phyloP scores from a whole-genome alignment of 2,113 vertebrate genomes.

The Forbesichthys agassizii region DNA sequence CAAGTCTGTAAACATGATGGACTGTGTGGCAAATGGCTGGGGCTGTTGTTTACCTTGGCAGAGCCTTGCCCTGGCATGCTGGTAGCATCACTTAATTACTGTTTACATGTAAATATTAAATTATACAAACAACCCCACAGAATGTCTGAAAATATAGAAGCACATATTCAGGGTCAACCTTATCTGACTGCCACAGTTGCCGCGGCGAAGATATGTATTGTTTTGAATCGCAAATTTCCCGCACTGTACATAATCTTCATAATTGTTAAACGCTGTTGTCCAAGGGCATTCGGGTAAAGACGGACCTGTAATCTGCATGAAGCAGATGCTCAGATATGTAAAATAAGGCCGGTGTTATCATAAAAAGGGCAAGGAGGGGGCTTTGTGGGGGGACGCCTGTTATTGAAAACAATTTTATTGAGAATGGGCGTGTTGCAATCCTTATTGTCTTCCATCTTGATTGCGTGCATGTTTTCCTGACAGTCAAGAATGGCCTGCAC shows the following conservation, averaged over 20 bases:
- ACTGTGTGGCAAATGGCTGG: slow-evolving; percentile 66
- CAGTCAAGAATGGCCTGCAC: slow-evolving; percentile 36
- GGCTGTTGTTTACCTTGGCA: slow-evolving; percentile 75
- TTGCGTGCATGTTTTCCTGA: slow-evolving; percentile 50
- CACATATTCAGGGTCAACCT: slow-evolving; percentile 79
- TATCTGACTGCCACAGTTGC: slow-evolving; percentile 78
- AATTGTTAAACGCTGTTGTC: slow-evolving; percentile 80
- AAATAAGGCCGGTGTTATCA: slow-evolving; percentile 63
- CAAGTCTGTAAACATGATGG: slow-evolving; percentile 75
- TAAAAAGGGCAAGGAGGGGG: slow-evolving; percentile 13
- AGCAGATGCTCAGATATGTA: slow-evolving; percentile 79
- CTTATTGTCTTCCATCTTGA: slow-evolving; percentile 61
- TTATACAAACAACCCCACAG: slow-evolving; percentile 70
- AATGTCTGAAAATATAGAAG: slow-evolving; percentile 72
- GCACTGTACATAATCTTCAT: slow-evolving; percentile 73
- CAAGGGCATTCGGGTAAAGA: slow-evolving; percentile 79
- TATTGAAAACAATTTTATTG: slow-evolving; percentile 51
- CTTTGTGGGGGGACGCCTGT: slow-evolving; percentile 37
- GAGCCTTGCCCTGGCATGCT: slow-evolving; percentile 66
- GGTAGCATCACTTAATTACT: slow-evolving; percentile 70
- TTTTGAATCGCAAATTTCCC: slow-evolving; percentile 80
- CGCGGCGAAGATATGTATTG: slow-evolving; percentile 59
- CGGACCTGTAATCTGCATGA: slow-evolving; percentile 71
- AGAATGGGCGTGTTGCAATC: slow-evolving; percentile 35
- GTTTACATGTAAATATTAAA: slow-evolving; percentile 78